phyloP scores from a whole-genome alignment of 2,113 vertebrate species.

The Rallus limicola region DNA sequence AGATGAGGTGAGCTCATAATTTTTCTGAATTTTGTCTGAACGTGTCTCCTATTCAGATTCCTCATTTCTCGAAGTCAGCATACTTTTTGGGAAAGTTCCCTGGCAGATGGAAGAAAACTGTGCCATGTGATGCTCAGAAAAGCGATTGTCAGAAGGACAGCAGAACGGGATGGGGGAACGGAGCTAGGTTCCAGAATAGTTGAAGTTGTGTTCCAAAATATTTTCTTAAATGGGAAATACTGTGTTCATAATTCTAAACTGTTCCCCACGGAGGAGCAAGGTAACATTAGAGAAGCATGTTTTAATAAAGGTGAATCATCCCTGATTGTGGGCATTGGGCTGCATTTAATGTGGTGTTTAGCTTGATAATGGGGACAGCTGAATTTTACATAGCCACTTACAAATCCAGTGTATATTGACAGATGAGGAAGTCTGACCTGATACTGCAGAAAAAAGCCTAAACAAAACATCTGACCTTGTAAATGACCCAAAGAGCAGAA shows the following conservation, averaged over 20 bases:
- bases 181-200: background rate
- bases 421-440: slow-evolving; percentile 14
- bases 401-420: slow-evolving; percentile 5
- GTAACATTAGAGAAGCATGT: background rate
- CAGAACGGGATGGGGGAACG: background rate
- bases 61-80: background rate
- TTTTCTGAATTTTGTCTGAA: slow-evolving; percentile 52
- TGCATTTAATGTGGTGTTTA: background rate
- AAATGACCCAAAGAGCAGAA: slow-evolving; percentile 46
- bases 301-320: background rate
- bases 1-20: slow-evolving; percentile 33
- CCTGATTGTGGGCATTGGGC: background rate
- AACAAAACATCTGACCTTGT: slow-evolving; percentile 42
- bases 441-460: background rate
- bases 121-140: slow-evolving; percentile 11
- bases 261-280: background rate
- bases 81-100: slow-evolving; percentile 34
- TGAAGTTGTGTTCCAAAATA: background rate
- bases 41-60: background rate
- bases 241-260: background rate
- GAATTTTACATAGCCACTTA: background rate
- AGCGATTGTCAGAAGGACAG: background rate
- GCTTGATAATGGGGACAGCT: background rate
- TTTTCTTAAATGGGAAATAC: background rate
- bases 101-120: slow-evolving; percentile 57